Evolutionary conservation across 2,888 invertebrate species (phyloP), one percentile per base, ranked within the genome.

Genomic region (Gortyna flavago): DNA sequence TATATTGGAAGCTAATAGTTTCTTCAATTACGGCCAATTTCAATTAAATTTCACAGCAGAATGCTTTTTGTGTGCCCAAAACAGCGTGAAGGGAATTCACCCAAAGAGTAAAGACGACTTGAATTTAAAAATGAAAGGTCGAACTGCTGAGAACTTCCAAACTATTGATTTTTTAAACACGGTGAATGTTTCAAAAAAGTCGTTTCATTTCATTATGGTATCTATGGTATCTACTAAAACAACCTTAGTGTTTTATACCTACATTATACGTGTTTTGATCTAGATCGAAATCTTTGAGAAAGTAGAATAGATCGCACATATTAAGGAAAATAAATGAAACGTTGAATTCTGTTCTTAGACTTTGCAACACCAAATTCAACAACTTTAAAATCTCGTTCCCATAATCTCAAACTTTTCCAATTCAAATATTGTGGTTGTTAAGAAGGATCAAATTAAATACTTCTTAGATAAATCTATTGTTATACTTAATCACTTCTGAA

Each of bases 41-140:
- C 66, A 72, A 72, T 85, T 76, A 81, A 75, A 85, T 85, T 86
- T 79, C 72, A 81, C 76, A 77, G 59, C 35, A 72, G 71, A 85
- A 85, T 77, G 84, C 71, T 79, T 83, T 86, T 83, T 66, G 85
- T 81, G 76, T 62, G 79, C 75, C 21, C 79, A 72, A 77, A 87
- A 74, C 78, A 78, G 70, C 67, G 72, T 72, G 54, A 80, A 86
- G 35, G 61, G 70, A 84, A 54, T 64, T 80, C 73, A 32, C 35
- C 68, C 51, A 68, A 41, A 76, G 51, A 66, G 41, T 29, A 79
- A 74, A 80, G 67, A 75, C 51, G 73, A n/a, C 35, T 61, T 32
- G 61, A 32, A 64, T 81, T 76, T 51, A 51, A 67, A 73, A 71
- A 70, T 71, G 29, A 41, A 51, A 71, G 32, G 64, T 48, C 48